phyloP scores from a whole-genome alignment of 2,888 invertebrate genomes.

The Coelopa pilipes region DNA sequence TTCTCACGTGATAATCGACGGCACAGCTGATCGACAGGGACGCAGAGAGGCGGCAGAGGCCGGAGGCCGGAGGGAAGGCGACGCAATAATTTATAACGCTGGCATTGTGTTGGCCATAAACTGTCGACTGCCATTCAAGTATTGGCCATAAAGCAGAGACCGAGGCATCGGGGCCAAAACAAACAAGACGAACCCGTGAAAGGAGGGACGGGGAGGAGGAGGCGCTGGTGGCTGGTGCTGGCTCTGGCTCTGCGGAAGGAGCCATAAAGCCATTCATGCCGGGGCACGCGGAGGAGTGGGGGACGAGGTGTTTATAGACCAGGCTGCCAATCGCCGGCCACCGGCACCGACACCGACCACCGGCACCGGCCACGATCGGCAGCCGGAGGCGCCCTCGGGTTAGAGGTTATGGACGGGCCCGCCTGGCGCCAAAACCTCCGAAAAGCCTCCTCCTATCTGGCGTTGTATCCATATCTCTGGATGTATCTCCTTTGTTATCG shows the following conservation, averaged over 20 bases:
- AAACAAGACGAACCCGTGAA: not conserved
- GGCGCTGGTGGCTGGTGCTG: no score
- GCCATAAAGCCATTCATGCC: conserved; percentile 16
- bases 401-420: no score
- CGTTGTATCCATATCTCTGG: not conserved
- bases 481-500: conserved; percentile 8
- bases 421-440: no score
- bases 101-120: conserved; percentile 36
- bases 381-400: no score
- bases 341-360: no score
- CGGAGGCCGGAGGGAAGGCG: not conserved
- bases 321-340: no score
- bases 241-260: not conserved
- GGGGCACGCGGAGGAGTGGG: not conserved
- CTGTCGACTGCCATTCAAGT: conserved; percentile 52
- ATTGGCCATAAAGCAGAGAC: conserved; percentile 55
- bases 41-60: not conserved
- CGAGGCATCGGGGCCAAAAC: not conserved
- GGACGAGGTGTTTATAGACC: not conserved
- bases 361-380: no score
- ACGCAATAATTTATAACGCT: conserved; percentile 27
- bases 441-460: no score
- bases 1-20: conserved; percentile 42
- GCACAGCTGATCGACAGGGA: conserved; percentile 1
- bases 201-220: not conserved